Evolutionary conservation across 1,140 invertebrate species (phyloP).

Genomic region (Cryptotermes secundus): DNA sequence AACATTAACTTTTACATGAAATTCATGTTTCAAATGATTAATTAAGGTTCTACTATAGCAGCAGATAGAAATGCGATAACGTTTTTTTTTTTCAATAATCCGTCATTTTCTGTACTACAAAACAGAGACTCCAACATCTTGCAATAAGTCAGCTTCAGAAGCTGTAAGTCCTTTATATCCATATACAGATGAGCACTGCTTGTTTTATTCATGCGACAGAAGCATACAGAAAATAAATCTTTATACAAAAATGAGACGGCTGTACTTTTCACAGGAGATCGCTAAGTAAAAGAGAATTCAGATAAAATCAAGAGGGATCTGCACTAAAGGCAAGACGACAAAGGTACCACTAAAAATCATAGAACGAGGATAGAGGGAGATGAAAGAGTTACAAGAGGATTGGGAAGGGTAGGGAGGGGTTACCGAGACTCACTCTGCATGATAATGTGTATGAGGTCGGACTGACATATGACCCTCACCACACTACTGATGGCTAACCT

Average conservation of each 20-base stretch:
- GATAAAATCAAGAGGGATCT: not conserved
- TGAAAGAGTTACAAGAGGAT: not conserved
- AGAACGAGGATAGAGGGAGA: not conserved
- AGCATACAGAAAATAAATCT: not conserved
- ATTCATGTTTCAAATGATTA: no score
- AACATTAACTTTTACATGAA: no score
- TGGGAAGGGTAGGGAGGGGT: not conserved
- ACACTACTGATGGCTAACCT: not conserved
- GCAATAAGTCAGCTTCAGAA: no score
- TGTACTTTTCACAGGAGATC: not conserved
- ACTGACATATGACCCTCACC: not conserved
- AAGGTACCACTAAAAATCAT: not conserved
- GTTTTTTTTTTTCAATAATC: no score
- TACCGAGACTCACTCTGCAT: not conserved
- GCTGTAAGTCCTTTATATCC: no score
- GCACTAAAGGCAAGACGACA: not conserved
- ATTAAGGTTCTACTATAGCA: no score
- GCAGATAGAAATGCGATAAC: no score
- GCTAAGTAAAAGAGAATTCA: not conserved
- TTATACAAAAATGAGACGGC: not conserved
- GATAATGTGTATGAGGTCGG: not conserved
- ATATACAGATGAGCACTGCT: no score
- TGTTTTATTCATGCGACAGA: not conserved
- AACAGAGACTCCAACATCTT: no score
- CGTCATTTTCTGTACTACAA: no score